Base-by-base conservation (phyloP, 2,113 vertebrate species). In the Hydrolagus affinis region DNA sequence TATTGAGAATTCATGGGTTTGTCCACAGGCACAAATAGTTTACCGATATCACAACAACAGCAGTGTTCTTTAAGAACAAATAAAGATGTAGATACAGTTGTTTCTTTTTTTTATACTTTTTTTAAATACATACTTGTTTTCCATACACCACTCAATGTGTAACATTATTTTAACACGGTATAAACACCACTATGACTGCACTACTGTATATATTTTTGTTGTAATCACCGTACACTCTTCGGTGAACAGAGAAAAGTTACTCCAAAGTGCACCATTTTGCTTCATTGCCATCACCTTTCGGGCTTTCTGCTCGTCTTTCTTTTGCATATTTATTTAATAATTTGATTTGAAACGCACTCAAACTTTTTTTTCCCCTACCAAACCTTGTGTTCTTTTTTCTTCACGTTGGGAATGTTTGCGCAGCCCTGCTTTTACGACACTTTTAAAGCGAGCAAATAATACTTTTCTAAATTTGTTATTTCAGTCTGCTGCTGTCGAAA, bases 21-120 rank as follows among this genome's bases (percentile, higher is more conserved):
- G 60, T 32, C 66, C 78, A 83, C 62, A 19, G 17, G 78, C 62
- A 83, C 78, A 83, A 83, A 28, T n/a, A n/a, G n/a, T 17, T 83
- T 66, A 83, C 78, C 32, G 60, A 83, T 66, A 30, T 80, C 76
- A 83, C 78, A 83, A 83, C 17, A 68, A 83, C 78, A 83, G 14
- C 78, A 66, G 62, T 83, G 78, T 83, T 83, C 78, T 83, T 83
- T 83, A 19, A 83, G 78, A 83, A 80, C 77, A 80, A 78, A 64
- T 80, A 80, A 80, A 83, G 60, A 83, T 83, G 78, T 83, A 64
- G 30, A 83, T 83, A 83, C 78, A 83, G 60, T 83, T 11, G 25
- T 62, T 83, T 83, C 78, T 66, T 62, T 83, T n/a, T 75, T 56
- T 44, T 30, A 83, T 66, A 11, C 44, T 44, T 83, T 23, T 80